Conservation (phyloP, 2,113 vertebrate species). For the Onychorhynchus coronatus region DNA sequence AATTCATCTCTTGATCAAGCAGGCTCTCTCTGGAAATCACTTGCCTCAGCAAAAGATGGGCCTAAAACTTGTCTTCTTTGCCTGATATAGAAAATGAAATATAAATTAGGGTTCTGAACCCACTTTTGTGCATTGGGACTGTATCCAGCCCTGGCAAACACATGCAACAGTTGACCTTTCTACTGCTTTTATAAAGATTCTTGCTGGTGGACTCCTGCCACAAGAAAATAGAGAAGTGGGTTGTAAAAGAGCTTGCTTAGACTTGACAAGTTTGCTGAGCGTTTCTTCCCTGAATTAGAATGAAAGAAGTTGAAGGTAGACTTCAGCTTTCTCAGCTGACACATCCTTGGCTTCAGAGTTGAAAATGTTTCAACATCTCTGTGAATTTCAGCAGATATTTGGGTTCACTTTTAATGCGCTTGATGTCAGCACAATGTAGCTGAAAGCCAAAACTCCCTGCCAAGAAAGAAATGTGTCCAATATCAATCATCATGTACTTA, state of each 20-base stretch:
- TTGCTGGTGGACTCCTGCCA: conserved; percentile 44
- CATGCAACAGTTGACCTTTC: conserved; percentile 11
- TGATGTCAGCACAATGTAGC: conserved; percentile 35
- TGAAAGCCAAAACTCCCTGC: conserved; percentile 53
- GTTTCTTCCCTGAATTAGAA: conserved; percentile 34
- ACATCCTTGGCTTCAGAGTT: conserved; percentile 53
- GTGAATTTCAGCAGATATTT: conserved; percentile 64
- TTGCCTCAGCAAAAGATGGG: conserved; percentile 23
- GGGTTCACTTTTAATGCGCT: conserved; percentile 55
- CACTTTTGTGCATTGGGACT: background rate
- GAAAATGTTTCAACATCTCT: conserved; percentile 63
- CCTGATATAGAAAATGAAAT: background rate
- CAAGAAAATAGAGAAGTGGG: conserved; percentile 60
- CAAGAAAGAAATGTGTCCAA: conserved; percentile 59
- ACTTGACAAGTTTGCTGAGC: conserved; percentile 55
- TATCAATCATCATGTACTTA: conserved; percentile 56
- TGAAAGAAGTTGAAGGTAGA: conserved; percentile 39
- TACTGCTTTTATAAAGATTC: background rate
- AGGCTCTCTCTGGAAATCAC: background rate
- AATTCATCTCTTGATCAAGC: background rate
- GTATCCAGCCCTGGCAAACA: background rate
- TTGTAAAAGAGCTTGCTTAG: conserved; percentile 58
- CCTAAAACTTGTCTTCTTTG: background rate
- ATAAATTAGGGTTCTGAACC: conserved; percentile 25
- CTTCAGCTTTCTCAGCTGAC: conserved; percentile 51